Base-by-base conservation (phyloP, 1,140 invertebrate species). In the Heliconius hermathena region DNA sequence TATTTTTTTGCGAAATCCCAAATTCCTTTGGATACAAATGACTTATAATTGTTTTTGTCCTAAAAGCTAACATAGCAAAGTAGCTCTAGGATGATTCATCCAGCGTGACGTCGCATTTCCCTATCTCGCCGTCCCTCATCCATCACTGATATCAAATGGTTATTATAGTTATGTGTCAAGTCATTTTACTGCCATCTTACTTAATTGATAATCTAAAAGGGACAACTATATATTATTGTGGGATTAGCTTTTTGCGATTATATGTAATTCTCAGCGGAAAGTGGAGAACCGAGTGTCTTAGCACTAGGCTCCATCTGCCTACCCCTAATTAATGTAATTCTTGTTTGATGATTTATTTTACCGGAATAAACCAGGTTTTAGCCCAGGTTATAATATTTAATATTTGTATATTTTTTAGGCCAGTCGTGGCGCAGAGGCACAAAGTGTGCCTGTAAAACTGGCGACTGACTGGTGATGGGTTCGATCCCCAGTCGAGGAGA, bases 71-170 rank as follows among this genome's bases (percentile, higher is more conserved):
- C 22, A 71, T 66, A 46, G 26, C 46, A 76, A 29, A 38, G 73
- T 74, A 72, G 70, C 49, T 73, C 71, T 46, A 49, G 22, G 57
- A 41, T 76, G 74, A 76, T 76, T 70, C 74, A 76, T 49, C 49
- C 38, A 13, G 57, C 76, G 36, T 78, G 76, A 78, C 76, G 36
- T 57, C 76, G 76, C 76, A 29, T 78, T 78, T 78, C 71, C 76
- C 71, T 71, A 41, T 75, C 74, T 66, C 29, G 22, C 52, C 70
- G 33, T 77, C 57, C 76, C 70, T 77, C 76, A 77, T 77, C 76
- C 76, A 77, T 77, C 76, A 77, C 36, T 72, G 70, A 77, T 72
- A 72, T 72, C 46, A 54, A 72, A 77, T 72, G 52, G 76, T 72
- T 77, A 77, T 71, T 60, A 38, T 38, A 72, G 71, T 77, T 77